These are phyloP conservation scores for Lasioglossum villosulum DNA, from an alignment of 2,888 invertebrate genomes.

Conservation along the genomic window DNA sequence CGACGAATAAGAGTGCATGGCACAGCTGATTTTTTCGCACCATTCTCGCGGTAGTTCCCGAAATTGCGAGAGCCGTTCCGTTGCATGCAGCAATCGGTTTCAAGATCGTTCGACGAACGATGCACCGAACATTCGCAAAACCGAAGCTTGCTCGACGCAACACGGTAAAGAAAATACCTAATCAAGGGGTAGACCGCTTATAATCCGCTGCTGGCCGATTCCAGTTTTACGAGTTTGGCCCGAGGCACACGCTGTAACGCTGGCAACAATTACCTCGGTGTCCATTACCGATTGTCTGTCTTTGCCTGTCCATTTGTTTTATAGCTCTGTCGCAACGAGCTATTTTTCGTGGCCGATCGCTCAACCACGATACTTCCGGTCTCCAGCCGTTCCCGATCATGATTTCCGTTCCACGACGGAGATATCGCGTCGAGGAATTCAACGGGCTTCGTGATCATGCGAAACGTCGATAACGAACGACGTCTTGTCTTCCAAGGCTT, in stretches of 20 bases:
- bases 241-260: not conserved
- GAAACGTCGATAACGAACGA: constrained; percentile 61
- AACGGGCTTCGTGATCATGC: constrained; percentile 30
- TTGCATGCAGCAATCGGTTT: not conserved
- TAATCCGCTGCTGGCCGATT: not conserved
- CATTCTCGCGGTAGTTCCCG: not conserved
- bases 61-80: not conserved
- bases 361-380: constrained; percentile 5
- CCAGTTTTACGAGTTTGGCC: constrained; percentile 6
- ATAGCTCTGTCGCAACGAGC: constrained; percentile 9
- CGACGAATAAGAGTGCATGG: no score
- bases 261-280: constrained; percentile 27
- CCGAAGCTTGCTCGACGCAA: not conserved
- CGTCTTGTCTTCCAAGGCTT: constrained; percentile 25
- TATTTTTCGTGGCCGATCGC: constrained; percentile 24
- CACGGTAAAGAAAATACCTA: not conserved
- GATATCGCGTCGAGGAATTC: constrained; percentile 53
- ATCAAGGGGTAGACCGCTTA: constrained; percentile 11
- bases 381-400: constrained; percentile 31
- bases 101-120: not conserved
- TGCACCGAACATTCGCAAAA: constrained; percentile 3
- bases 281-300: not conserved
- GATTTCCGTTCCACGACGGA: constrained; percentile 45
- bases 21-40: not conserved
- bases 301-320: constrained; percentile 20